phyloP scores from a whole-genome alignment of 2,888 invertebrate species.

The Loripinus fragilis region DNA sequence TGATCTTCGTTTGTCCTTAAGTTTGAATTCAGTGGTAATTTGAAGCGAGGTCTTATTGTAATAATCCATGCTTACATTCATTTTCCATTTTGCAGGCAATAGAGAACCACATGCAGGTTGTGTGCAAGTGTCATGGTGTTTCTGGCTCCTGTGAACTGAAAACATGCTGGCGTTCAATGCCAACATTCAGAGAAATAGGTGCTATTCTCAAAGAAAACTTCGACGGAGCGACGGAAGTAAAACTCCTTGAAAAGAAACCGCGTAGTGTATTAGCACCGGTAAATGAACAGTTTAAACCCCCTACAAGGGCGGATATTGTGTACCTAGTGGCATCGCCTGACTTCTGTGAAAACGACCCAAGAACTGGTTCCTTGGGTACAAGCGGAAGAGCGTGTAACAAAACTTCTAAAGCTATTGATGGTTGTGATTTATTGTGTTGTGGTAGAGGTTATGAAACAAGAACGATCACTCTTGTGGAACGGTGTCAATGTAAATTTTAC shows the following conservation, averaged over 20 bases:
- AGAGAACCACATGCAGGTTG: constrained; percentile 87
- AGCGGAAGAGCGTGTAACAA: constrained; percentile 85
- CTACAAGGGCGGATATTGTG: constrained; percentile 95
- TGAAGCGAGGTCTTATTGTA: too few relatives aligned
- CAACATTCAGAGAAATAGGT: constrained; percentile 94
- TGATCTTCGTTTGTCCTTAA: too few relatives aligned
- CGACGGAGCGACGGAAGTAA: constrained; percentile 94
- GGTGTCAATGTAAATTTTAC: constrained; percentile 97
- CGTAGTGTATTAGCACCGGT: constrained; percentile 84
- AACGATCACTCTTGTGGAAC: constrained; percentile 88
- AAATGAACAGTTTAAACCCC: constrained; percentile 88
- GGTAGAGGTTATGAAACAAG: constrained; percentile 95
- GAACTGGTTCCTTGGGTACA: constrained; percentile 89
- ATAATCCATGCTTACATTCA: too few relatives aligned
- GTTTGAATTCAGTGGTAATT: too few relatives aligned
- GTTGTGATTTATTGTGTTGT: constrained; percentile 95
- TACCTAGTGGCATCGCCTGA: constrained; percentile 98
- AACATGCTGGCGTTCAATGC: constrained; percentile 97
- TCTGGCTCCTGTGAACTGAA: constrained; percentile 97
- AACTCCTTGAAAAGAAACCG: constrained; percentile 79
- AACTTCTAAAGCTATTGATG: constrained; percentile 93
- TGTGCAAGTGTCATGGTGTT: constrained; percentile 97
- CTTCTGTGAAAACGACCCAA: constrained; percentile 89
- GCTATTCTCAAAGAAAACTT: constrained; percentile 95
- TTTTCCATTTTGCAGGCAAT: constrained; percentile 81